Evolutionary conservation across 2,113 vertebrate genomes (phyloP).

Genomic region (Boulengeromyrus knoepffleri): DNA sequence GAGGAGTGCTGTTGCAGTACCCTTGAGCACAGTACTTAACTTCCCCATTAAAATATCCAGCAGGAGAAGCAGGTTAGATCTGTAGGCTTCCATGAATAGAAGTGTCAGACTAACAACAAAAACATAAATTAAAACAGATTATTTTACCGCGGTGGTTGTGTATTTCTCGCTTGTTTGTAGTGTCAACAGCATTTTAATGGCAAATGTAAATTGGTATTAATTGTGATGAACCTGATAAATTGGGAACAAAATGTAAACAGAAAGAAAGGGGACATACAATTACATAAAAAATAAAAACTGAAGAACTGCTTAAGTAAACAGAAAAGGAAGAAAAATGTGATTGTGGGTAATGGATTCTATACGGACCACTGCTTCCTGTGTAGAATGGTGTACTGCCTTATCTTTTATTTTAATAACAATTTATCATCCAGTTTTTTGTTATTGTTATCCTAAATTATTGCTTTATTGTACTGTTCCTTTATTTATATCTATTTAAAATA

Average conservation of each 20-base stretch:
- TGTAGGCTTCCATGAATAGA: not conserved
- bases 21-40: not conserved
- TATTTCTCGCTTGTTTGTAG: not conserved
- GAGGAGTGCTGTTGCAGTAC: not conserved
- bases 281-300: not conserved
- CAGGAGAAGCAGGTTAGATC: not conserved
- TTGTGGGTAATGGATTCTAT: not conserved
- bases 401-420: not conserved
- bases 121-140: not conserved
- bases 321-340: not conserved
- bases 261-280: not conserved
- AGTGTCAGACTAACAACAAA: not conserved
- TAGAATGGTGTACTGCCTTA: not conserved
- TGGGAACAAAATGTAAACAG: not conserved
- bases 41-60: not conserved
- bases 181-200: not conserved
- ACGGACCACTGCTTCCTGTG: not conserved
- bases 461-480: not conserved
- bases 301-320: not conserved
- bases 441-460: not conserved
- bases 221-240: not conserved
- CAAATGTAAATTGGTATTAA: not conserved
- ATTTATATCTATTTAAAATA: not conserved
- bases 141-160: not conserved
- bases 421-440: not conserved